These are phyloP conservation scores for Chamaea fasciata DNA, from an alignment of 2,113 vertebrate species.

Conservation along the genomic window DNA sequence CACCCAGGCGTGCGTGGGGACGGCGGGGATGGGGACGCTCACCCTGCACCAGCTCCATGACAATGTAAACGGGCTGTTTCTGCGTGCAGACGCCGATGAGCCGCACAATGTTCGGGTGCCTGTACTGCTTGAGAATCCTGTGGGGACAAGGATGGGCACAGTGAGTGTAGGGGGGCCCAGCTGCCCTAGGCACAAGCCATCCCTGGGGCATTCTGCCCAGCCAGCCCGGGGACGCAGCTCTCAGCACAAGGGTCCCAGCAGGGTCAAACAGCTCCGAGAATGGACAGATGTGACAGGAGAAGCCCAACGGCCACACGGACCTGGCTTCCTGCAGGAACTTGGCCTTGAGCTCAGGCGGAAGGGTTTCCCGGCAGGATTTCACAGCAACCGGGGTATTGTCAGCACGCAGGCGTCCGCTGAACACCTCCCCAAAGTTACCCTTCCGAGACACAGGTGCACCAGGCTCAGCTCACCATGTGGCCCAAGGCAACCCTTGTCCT, in stretches of 20 bases:
- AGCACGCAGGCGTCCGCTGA: slow-evolving; percentile 81
- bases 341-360: slow-evolving; percentile 86
- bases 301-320: neutral
- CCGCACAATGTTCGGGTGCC: slow-evolving; percentile 92
- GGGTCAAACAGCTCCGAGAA: neutral
- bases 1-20: accelerated
- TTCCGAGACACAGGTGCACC: neutral
- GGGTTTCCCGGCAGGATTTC: slow-evolving; percentile 92
- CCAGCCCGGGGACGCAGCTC: accelerated
- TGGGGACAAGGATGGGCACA: neutral
- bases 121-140: slow-evolving; percentile 96
- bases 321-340: slow-evolving; percentile 97
- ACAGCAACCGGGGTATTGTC: slow-evolving; percentile 88
- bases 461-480: accelerated
- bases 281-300: neutral
- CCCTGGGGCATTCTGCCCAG: neutral
- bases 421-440: slow-evolving; percentile 98
- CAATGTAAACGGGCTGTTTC: slow-evolving; percentile 95
- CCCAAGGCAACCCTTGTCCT: neutral
- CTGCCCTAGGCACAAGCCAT: neutral
- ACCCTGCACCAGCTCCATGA: slow-evolving; percentile 97
- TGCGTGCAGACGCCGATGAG: slow-evolving; percentile 96
- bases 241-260: accelerated
- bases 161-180: accelerated
- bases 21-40: accelerated